Conservation (phyloP, 2,888 invertebrate genomes). For the Hypomecis atomaria region DNA sequence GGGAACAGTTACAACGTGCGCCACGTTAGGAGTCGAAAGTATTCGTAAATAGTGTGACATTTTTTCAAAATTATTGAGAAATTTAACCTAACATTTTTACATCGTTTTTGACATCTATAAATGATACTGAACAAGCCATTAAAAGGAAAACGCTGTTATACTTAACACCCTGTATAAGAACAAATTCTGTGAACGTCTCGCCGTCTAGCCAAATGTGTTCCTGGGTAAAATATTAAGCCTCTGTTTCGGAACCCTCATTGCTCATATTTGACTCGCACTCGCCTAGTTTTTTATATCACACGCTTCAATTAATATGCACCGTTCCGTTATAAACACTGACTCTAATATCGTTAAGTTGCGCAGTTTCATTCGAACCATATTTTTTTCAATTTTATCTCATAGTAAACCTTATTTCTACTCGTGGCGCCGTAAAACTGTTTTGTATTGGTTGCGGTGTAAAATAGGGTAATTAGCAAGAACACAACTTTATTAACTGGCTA, state of each 20-base stretch:
- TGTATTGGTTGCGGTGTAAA: conserved; percentile 59
- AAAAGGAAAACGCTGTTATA: no score
- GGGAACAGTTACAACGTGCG: no score
- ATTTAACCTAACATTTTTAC: no score
- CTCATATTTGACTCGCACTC: background rate
- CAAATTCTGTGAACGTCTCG: no score
- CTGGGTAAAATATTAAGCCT: background rate
- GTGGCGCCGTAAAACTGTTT: conserved; percentile 50
- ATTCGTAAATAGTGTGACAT: no score
- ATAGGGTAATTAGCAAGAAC: conserved; percentile 53
- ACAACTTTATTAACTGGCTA: conserved; percentile 52
- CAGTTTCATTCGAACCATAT: conserved; percentile 49
- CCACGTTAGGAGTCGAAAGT: no score
- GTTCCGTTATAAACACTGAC: conserved; percentile 46
- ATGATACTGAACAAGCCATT: no score
- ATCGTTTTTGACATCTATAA: no score
- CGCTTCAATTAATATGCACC: conserved; percentile 51
- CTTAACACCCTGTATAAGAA: no score
- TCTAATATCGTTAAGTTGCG: conserved; percentile 49
- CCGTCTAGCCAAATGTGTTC: no score
- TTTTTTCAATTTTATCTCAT: conserved; percentile 48
- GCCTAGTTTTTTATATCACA: conserved; percentile 31
- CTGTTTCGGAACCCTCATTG: background rate
- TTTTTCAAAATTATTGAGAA: no score
- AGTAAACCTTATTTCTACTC: conserved; percentile 61